A percentile compares a stretch with the other conserved stretches of the same genome.
Conservation (phyloP, 2,797 vertebrate species). For the Natrix natrix region DNA sequence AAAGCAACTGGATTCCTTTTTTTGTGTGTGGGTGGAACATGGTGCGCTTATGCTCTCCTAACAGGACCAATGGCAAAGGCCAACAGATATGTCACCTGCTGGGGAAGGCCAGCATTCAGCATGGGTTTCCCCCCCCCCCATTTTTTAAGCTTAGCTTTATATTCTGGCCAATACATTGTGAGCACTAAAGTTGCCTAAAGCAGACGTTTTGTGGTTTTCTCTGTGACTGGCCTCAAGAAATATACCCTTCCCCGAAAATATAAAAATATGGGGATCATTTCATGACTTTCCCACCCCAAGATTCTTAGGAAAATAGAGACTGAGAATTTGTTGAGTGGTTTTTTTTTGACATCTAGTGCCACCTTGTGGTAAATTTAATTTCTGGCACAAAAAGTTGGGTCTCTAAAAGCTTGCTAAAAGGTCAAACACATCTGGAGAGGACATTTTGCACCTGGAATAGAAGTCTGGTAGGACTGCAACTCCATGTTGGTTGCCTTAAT, state of each 20-base stretch:
- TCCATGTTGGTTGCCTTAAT: neutral
- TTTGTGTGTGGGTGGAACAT: neutral
- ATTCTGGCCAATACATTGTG: neutral
- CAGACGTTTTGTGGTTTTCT: neutral
- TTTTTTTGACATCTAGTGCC: conserved; percentile 51
- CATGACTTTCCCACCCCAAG: neutral
- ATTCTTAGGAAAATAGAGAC: neutral
- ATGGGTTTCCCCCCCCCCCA: no score
- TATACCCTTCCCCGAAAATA: neutral
- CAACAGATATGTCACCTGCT: neutral
- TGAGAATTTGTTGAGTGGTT: neutral
- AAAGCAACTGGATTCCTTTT: neutral
- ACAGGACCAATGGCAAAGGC: neutral
- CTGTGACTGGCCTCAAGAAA: neutral
- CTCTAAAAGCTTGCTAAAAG: neutral
- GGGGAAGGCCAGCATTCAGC: neutral
- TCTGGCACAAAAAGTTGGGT: neutral
- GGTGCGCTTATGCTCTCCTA: neutral
- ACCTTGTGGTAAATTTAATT: conserved; percentile 55
- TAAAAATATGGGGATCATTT: neutral
- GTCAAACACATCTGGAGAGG: neutral
- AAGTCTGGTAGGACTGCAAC: neutral
- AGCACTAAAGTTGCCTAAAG: neutral
- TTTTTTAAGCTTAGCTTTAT: no score
- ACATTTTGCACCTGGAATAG: neutral